Evolutionary conservation across 2,888 invertebrate species (phyloP), one percentile per base, ranked within the genome.

Genomic region (Strigamia transsilvanica): DNA sequence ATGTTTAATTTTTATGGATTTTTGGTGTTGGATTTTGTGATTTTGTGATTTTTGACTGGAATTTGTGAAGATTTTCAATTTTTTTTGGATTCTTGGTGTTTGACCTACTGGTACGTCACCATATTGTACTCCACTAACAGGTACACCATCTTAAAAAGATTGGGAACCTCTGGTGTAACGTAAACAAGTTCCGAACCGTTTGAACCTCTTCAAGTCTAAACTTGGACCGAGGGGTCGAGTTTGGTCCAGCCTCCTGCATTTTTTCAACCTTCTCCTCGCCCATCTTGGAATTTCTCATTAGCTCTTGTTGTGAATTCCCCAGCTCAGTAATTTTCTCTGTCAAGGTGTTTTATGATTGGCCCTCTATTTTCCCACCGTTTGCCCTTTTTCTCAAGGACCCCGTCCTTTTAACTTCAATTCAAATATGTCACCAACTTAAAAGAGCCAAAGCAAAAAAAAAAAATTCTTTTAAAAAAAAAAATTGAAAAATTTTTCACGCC

Each of bases 281-380:
- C 12, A 66, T 66, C 66, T 23, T 27, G 66, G 66, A 66, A 66
- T 66, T 66, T 66, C 66, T 66, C 66, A 66, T 66, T 66, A 66
- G 66, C 66, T 66, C 66, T 66, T 66, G 66, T 66, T 66, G 66
- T 66, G 66, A 66, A 66, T 66, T 66, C 66, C 27, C 66, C 66
- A 66, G 66, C 66, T 66, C 66, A 27, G 27, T 66, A 66, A 66
- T 66, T 66, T 66, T 66, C 66, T 66, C 66, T 66, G 66, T 66
- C 66, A 66, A 66, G 66, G 66, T 66, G 66, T 66, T 66, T 66
- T 66, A 66, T 66, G 66, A 66, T 66, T 66, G 66, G 66, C 66
- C 66, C 32, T 66, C 32, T 66, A 27, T 32, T 66, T 32, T 23
- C 66, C 23, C 66, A 23, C 66, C 27, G 13, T 66, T 66, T 66